Evolutionary conservation across 2,888 invertebrate species (phyloP), one percentile per base, ranked within the genome.

Genomic region (Cyclophora punctaria): DNA sequence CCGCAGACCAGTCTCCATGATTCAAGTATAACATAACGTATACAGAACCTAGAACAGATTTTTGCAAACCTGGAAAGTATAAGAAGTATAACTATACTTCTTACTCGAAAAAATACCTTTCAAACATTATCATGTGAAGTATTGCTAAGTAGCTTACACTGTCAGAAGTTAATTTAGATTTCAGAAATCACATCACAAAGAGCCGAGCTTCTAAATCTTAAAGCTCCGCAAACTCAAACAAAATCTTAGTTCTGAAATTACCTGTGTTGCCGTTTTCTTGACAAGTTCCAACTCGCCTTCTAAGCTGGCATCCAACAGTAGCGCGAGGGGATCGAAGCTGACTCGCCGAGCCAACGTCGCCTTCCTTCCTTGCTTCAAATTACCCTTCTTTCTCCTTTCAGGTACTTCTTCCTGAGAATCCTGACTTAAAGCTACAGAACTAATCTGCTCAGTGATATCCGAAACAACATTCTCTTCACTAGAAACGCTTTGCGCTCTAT

Each of bases 201-300:
- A 20, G 20, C 20, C 20, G 2, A 1, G 20, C 20, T 20, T 20
- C 20, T 20, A 20, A 20, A 20, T 20, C 20, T 20, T 20, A 20
- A 20, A 20, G 20, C 20, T 20, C 20, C 20, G 20, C 20, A 20
- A 20, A 20, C 20, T 20, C 20, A 20, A 20, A 20, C 20, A 20
- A 20, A 20, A 20, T 20, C 20, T 20, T 20, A 20, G 20, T 20
- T 20, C 5, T 3, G n/a, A 42, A 44, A 40, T 59, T 71, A 92
- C 95, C 91, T 98, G 95, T 75, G 94, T 93, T 53, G 98, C 98
- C 47, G 98, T 98, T 82, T 96, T 96, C 87, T 94, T 96, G 42
- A 99, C 99, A 60, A 99, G 90, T 73, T 99, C 99, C 73, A 99
- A 90, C 80, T 99, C 99, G 44, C 99, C 99, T 83, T 99, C 99